Conservation (phyloP, 1,140 invertebrate genomes). For the Caenorhabditis briggsae region DNA sequence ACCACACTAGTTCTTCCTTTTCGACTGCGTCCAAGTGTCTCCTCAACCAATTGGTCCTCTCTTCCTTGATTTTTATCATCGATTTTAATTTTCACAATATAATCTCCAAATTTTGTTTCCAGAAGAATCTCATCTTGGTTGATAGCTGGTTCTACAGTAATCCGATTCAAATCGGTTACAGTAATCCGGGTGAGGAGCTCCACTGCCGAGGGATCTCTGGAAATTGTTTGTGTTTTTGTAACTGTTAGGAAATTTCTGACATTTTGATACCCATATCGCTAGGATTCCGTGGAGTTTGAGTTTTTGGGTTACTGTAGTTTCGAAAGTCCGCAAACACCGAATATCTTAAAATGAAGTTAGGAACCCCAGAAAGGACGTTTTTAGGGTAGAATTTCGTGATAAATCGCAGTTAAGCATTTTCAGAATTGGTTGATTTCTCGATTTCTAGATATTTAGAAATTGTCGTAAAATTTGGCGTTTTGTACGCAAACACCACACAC, state of each 20-base stretch:
- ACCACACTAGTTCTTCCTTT: constrained; percentile 24
- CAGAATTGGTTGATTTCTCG: too few relatives aligned
- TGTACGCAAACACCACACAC: too few relatives aligned
- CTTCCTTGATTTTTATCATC: background rate
- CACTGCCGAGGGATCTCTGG: background rate
- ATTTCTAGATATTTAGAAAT: too few relatives aligned
- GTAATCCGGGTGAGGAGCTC: background rate
- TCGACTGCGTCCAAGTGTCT: background rate
- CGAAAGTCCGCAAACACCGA: too few relatives aligned
- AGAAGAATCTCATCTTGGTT: background rate
- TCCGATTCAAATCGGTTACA: background rate
- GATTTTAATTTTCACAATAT: constrained; percentile 9
- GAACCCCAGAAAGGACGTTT: too few relatives aligned
- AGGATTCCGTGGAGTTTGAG: background rate
- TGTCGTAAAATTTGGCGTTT: too few relatives aligned
- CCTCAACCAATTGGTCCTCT: constrained; percentile 1
- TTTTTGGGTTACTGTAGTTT: too few relatives aligned
- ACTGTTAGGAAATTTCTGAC: background rate
- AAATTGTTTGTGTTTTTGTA: background rate
- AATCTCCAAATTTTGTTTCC: constrained; percentile 41
- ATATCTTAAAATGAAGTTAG: too few relatives aligned
- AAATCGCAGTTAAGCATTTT: too few relatives aligned
- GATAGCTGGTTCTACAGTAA: constrained; percentile 17
- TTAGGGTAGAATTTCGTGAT: too few relatives aligned
- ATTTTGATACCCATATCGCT: constrained; percentile 11